These are phyloP conservation scores for Drosophila mimetica DNA, from an alignment of 2,888 invertebrate genomes.

Conservation along the genomic window DNA sequence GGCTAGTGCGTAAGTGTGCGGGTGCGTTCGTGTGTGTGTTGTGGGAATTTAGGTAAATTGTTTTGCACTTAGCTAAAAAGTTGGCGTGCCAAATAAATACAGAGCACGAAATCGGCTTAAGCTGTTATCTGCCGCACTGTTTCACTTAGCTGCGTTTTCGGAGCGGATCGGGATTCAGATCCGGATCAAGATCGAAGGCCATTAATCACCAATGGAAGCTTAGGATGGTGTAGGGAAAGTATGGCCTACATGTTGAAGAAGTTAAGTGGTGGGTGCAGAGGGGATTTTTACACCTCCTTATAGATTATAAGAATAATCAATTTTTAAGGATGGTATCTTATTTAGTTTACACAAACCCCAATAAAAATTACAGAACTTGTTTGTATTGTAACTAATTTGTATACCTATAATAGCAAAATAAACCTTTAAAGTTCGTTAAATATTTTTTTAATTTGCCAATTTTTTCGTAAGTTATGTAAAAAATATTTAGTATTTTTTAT, in stretches of 20 bases:
- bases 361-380: too few relatives aligned
- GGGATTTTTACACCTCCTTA: too few relatives aligned
- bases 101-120: constrained; percentile 56
- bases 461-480: too few relatives aligned
- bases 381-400: too few relatives aligned
- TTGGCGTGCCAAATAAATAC: constrained; percentile 70
- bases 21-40: constrained; percentile 24
- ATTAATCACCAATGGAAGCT: constrained; percentile 66
- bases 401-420: too few relatives aligned
- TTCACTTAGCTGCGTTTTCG: constrained; percentile 61
- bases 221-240: constrained; percentile 36
- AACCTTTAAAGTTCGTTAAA: too few relatives aligned
- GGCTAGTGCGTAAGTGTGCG: constrained; percentile 32
- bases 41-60: constrained; percentile 76
- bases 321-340: too few relatives aligned
- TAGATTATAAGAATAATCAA: too few relatives aligned
- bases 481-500: too few relatives aligned
- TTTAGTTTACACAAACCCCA: too few relatives aligned
- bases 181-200: constrained; percentile 31
- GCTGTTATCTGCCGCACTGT: constrained; percentile 65
- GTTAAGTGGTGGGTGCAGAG: background rate
- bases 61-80: constrained; percentile 79
- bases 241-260: background rate
- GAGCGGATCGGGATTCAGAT: constrained; percentile 36
- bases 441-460: too few relatives aligned